Conservation (phyloP, 2,113 vertebrate genomes). For the Dipodomys ordii region DNA sequence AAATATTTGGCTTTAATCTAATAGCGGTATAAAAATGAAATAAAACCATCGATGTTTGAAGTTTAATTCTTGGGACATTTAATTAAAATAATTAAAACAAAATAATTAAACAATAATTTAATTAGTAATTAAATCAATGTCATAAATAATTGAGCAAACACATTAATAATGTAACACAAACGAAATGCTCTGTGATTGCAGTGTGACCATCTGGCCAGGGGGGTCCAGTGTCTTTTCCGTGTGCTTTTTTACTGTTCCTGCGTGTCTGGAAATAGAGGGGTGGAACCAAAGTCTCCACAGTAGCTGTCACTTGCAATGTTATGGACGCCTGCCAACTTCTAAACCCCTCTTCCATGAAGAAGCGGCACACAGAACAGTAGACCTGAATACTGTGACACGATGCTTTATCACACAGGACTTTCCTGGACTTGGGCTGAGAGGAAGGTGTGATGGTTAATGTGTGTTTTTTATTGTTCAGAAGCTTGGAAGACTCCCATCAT, state of each 20-base stretch:
- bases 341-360: not conserved
- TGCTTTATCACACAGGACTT: not conserved
- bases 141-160: too few species aligned
- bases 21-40: not conserved
- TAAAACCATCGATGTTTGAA: not conserved
- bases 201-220: not conserved
- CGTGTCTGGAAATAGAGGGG: not conserved
- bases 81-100: not conserved
- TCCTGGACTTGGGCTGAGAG: not conserved
- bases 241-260: not conserved
- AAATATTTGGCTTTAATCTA: conserved; percentile 8
- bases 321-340: not conserved
- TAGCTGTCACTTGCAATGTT: not conserved
- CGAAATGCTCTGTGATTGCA: not conserved
- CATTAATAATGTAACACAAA: not conserved
- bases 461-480: conserved; percentile 40
- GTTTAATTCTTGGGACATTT: not conserved
- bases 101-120: too few species aligned
- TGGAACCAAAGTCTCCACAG: not conserved
- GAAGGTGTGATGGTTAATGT: conserved; percentile 40
- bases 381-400: too few species aligned
- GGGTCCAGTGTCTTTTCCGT: not conserved
- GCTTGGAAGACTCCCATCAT: not conserved
- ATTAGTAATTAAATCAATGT: too few species aligned
- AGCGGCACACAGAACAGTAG: not conserved